Percentiles rank a stretch among this genome's conserved stretches.
Conservation (phyloP, 1,140 invertebrate species). For the Liolophura sinensis region DNA sequence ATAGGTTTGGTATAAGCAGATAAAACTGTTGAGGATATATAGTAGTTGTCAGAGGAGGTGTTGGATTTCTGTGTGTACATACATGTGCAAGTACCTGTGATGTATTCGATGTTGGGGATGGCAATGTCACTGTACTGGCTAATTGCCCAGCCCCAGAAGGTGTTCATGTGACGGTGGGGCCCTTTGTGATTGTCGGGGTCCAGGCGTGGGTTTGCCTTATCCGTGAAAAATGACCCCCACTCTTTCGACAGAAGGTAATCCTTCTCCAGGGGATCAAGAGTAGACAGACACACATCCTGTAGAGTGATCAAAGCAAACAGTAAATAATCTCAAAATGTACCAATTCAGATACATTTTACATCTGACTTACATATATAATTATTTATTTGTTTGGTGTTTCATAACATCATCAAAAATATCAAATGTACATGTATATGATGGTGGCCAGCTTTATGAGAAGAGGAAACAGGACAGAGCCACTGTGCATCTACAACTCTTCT, state of each 20-base stretch:
- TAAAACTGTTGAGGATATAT: too few species aligned
- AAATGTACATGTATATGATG: too few species aligned
- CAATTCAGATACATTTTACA: not conserved
- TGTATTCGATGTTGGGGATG: constrained; percentile 68
- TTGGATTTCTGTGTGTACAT: too few species aligned
- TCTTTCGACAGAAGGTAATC: constrained; percentile 64
- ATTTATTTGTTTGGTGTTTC: not conserved
- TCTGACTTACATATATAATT: not conserved
- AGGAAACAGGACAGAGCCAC: too few species aligned
- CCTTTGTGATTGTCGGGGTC: not conserved
- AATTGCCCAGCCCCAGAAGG: constrained; percentile 71
- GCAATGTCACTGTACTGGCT: constrained; percentile 71
- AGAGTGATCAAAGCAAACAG: constrained; percentile 14
- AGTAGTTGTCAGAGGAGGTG: too few species aligned
- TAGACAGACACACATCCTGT: not conserved
- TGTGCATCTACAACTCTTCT: too few species aligned
- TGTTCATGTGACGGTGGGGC: constrained; percentile 57
- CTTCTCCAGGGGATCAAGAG: constrained; percentile 43
- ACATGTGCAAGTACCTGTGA: constrained; percentile 44
- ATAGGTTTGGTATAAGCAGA: too few species aligned
- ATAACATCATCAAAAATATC: not conserved
- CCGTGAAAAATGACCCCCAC: constrained; percentile 73
- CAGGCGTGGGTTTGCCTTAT: not conserved
- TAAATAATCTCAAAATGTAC: constrained; percentile 32
- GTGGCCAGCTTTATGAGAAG: too few species aligned